phyloP scores from a whole-genome alignment of 1,140 invertebrate species.

The Drosophila varians region DNA sequence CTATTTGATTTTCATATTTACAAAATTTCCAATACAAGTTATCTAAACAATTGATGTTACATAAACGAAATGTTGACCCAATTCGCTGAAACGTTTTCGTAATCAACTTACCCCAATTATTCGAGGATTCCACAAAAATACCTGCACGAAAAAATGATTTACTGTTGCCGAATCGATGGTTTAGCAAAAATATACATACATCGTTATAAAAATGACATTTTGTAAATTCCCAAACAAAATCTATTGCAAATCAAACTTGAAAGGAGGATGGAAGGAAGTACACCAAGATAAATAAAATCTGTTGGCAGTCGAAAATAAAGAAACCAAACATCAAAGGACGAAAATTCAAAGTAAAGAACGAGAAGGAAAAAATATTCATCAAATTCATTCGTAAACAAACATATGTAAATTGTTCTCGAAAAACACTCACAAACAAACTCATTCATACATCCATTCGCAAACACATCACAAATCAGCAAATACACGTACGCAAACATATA shows the following conservation, averaged over 20 bases:
- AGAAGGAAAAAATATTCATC: constrained; percentile 22
- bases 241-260: not conserved
- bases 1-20: too few species aligned
- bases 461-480: constrained; percentile 1
- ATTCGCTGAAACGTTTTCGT: not conserved
- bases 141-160: constrained; percentile 15
- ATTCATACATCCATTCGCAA: not conserved
- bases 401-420: constrained; percentile 48
- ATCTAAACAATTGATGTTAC: constrained; percentile 1
- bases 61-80: constrained; percentile 11
- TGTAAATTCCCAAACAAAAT: constrained; percentile 27
- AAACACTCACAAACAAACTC: constrained; percentile 29
- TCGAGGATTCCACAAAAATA: constrained; percentile 7
- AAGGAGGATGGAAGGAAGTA: not conserved
- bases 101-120: constrained; percentile 13
- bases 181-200: not conserved
- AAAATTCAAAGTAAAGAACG: constrained; percentile 1
- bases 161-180: constrained; percentile 12
- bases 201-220: constrained; percentile 27
- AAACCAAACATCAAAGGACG: constrained; percentile 14
- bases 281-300: constrained; percentile 18
- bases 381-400: constrained; percentile 52
- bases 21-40: not conserved
- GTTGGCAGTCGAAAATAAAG: constrained; percentile 6
- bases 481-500: constrained; percentile 20